These are phyloP conservation scores for Anhinga rufa DNA, from an alignment of 2,113 vertebrate genomes.

Conservation along the genomic window DNA sequence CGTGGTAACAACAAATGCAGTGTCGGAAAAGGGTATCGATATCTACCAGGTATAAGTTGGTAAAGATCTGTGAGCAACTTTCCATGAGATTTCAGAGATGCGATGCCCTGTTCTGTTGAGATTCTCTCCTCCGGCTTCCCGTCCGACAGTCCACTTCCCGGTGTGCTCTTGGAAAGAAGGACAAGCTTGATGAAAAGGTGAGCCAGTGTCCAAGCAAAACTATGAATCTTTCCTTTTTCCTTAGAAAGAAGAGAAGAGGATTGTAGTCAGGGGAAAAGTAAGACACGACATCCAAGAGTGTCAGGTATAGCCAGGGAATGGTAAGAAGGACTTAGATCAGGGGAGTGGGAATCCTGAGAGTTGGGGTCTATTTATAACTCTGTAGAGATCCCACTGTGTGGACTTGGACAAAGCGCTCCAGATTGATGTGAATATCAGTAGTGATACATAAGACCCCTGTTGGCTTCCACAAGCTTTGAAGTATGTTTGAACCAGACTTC, in stretches of 20 bases:
- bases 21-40: neutral
- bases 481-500: conserved; percentile 61
- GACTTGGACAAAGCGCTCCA: conserved; percentile 45
- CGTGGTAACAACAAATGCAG: neutral
- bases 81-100: neutral
- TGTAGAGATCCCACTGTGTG: conserved; percentile 48
- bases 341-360: conserved; percentile 36
- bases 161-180: neutral
- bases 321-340: conserved; percentile 9
- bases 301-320: neutral
- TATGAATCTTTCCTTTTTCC: neutral
- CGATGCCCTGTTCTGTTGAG: neutral
- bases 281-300: neutral
- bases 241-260: neutral
- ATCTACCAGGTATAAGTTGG: neutral
- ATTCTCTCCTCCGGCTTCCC: neutral
- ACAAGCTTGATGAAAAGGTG: neutral
- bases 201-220: neutral
- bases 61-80: neutral
- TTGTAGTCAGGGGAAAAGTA: neutral
- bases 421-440: conserved; percentile 59
- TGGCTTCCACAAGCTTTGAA: conserved; percentile 57
- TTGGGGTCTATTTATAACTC: conserved; percentile 55
- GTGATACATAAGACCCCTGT: conserved; percentile 41
- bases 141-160: neutral